Conservation (phyloP, 1,140 invertebrate species). For the Dreissena rostriformis region DNA sequence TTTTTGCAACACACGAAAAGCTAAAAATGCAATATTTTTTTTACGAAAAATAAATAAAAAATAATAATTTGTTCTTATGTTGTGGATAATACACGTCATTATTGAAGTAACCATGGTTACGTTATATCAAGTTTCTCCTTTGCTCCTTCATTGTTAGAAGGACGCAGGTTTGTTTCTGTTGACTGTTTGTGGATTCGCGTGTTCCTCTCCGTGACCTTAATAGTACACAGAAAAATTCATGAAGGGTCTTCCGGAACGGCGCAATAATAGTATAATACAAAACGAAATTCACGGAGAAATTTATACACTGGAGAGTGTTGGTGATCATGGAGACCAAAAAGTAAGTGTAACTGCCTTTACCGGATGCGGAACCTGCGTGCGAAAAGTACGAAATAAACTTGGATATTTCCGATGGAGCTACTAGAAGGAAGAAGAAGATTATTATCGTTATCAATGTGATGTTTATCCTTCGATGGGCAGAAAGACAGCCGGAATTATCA, state of each 20-base stretch:
- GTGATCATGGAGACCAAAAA: slow-evolving; percentile 60
- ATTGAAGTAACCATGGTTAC: too few species aligned
- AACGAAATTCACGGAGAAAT: slow-evolving; percentile 71
- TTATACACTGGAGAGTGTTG: slow-evolving; percentile 67
- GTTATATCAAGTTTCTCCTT: slow-evolving; percentile 43
- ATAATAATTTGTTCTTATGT: too few species aligned
- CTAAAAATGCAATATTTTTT: too few species aligned
- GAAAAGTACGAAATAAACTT: slow-evolving; percentile 69
- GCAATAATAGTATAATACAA: slow-evolving; percentile 69
- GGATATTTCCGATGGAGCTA: slow-evolving; percentile 73
- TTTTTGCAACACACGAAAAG: too few species aligned
- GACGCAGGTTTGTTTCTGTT: slow-evolving; percentile 64
- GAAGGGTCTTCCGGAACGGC: slow-evolving; percentile 65
- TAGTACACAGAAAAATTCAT: slow-evolving; percentile 66
- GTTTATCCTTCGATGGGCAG: slow-evolving; percentile 69
- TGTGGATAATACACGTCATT: too few species aligned
- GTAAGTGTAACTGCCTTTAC: slow-evolving; percentile 44
- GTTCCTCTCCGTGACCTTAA: slow-evolving; percentile 29
- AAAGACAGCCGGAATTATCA: slow-evolving; percentile 59
- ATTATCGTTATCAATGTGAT: slow-evolving; percentile 75
- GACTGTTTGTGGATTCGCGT: slow-evolving; percentile 59
- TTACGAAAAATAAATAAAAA: too few species aligned
- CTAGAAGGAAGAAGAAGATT: slow-evolving; percentile 73
- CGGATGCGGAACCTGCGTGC: slow-evolving; percentile 34
- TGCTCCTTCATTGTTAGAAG: slow-evolving; percentile 60